A percentile compares a stretch with the other conserved stretches of the same genome.
Conservation (phyloP, 2,797 vertebrate species). For the Pelochelys cantorii region DNA sequence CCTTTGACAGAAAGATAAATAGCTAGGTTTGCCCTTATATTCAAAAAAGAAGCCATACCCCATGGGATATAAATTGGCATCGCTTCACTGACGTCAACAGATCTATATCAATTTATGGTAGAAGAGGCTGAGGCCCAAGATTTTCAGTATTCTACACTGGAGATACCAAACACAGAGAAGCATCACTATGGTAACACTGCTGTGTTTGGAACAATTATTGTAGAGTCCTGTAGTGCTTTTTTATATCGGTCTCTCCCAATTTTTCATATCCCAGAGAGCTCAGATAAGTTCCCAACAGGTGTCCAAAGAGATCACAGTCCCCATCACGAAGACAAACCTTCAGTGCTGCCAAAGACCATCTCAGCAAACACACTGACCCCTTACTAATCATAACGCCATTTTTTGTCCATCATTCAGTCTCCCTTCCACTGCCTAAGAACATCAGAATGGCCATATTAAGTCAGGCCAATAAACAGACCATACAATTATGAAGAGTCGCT, state of each 20-base stretch:
- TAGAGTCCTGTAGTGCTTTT: background rate
- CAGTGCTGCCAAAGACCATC: background rate
- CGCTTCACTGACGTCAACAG: rapidly evolving
- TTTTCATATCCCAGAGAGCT: background rate
- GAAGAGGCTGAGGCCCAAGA: background rate
- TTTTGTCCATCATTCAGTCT: background rate
- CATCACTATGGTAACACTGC: conserved; percentile 15
- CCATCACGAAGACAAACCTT: background rate
- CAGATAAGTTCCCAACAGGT: background rate
- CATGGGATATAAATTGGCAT: background rate
- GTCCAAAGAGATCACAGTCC: background rate
- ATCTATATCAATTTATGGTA: rapidly evolving
- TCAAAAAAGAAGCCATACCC: background rate
- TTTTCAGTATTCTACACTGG: rapidly evolving
- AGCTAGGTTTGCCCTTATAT: conserved; percentile 51
- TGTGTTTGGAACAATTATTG: rapidly evolving
- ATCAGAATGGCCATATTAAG: too few relatives aligned
- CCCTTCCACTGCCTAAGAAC: conserved; percentile 16
- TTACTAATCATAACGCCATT: background rate
- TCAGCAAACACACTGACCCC: background rate
- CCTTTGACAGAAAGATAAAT: conserved; percentile 33
- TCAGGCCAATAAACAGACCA: too few relatives aligned
- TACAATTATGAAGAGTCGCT: background rate
- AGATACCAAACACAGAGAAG: background rate
- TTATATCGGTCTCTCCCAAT: rapidly evolving